phyloP scores from a whole-genome alignment of 2,797 vertebrate species.

The Phalanger gymnotis region DNA sequence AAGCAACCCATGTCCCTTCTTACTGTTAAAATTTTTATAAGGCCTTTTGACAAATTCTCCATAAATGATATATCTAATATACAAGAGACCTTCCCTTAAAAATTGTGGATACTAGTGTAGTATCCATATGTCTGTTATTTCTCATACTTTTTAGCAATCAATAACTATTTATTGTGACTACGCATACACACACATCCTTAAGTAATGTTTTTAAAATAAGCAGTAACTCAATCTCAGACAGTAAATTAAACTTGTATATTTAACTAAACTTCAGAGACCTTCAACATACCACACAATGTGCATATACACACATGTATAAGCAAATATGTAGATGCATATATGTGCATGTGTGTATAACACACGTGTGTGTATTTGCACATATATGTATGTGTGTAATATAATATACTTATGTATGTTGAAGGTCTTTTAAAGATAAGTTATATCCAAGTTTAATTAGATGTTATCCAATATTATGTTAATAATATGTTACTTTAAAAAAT shows the following conservation, averaged over 20 bases:
- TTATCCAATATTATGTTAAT: not conserved
- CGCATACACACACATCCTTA: not conserved
- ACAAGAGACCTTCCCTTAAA: not conserved
- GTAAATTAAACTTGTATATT: not conserved
- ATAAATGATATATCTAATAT: not conserved
- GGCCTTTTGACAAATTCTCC: not conserved
- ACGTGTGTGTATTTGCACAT: not conserved
- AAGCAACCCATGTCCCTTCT: not conserved
- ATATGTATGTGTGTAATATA: too few relatives aligned
- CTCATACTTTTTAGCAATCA: not conserved
- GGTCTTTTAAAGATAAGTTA: not conserved
- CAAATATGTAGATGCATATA: too few relatives aligned
- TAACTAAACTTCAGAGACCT: not conserved
- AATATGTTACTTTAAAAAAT: not conserved
- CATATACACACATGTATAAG: too few relatives aligned
- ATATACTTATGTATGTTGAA: not conserved
- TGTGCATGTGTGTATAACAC: not conserved
- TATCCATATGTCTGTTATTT: not conserved
- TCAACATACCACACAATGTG: not conserved
- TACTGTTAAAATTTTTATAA: not conserved
- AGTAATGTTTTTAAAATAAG: not conserved
- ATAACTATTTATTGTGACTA: not conserved
- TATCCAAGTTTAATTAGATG: not conserved
- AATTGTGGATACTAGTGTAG: not conserved
- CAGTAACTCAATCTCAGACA: not conserved